Conservation (phyloP, 2,113 vertebrate species). For the Acanthisitta chloris region DNA sequence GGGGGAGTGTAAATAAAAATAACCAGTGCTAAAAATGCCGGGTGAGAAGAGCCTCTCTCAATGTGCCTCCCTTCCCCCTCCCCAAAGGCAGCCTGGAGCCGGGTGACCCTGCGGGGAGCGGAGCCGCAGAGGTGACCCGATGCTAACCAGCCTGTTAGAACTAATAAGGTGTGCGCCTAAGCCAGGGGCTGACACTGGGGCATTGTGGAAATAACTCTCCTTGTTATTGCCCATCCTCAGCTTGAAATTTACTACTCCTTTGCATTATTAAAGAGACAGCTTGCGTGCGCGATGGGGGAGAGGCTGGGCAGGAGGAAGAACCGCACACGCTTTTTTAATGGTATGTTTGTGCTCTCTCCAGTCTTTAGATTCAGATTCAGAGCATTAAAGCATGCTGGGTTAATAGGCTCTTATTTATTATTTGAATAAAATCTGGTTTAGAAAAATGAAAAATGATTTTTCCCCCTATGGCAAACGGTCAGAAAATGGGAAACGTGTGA, state of each 20-base stretch:
- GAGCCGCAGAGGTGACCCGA: constrained; percentile 79
- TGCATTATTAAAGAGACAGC: constrained; percentile 81
- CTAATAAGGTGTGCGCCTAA: constrained; percentile 82
- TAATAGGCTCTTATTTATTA: constrained; percentile 62
- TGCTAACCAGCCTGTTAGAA: constrained; percentile 83
- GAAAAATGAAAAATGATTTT: not conserved
- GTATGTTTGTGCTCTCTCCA: constrained; percentile 63
- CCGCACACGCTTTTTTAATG: constrained; percentile 71
- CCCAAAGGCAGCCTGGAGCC: constrained; percentile 73
- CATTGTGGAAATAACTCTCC: constrained; percentile 73
- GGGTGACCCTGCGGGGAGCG: constrained; percentile 75
- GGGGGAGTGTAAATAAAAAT: constrained; percentile 61
- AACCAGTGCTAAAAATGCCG: constrained; percentile 52
- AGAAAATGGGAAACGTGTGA: not conserved
- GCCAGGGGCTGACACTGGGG: constrained; percentile 80
- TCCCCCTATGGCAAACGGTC: not conserved
- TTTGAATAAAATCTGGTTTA: constrained; percentile 25
- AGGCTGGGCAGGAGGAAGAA: constrained; percentile 73
- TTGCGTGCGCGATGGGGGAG: constrained; percentile 62
- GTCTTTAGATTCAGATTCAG: constrained; percentile 61
- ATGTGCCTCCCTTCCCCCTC: constrained; percentile 64
- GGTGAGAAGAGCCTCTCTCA: constrained; percentile 49
- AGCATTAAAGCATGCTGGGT: constrained; percentile 62
- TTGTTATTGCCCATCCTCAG: constrained; percentile 78
- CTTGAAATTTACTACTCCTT: constrained; percentile 77